Conservation (phyloP, 2,113 vertebrate species). For the Pseudopipra pipra region DNA sequence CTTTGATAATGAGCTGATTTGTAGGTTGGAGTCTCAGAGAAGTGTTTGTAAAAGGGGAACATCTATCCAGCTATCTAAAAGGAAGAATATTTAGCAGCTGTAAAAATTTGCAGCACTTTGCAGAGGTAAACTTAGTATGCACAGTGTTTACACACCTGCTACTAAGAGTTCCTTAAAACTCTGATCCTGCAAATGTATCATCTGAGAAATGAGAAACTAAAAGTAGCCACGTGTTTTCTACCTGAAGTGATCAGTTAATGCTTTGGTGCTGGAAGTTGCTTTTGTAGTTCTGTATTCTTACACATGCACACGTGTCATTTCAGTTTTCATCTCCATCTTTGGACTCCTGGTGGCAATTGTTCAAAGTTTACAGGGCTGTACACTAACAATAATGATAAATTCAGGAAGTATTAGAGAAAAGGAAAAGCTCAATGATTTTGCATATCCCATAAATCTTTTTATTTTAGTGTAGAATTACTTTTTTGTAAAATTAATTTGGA, state of each 20-base stretch:
- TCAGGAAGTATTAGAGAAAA: neutral
- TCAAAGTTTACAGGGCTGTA: neutral
- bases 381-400: neutral
- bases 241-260: neutral
- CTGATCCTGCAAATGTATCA: neutral
- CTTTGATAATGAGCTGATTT: neutral
- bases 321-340: neutral
- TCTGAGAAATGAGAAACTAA: neutral
- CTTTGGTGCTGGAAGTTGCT: neutral
- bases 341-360: neutral
- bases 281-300: neutral
- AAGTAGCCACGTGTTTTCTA: neutral
- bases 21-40: neutral
- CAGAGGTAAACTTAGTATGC: neutral
- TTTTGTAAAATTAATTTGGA: neutral
- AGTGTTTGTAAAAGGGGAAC: neutral
- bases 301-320: neutral
- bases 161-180: neutral
- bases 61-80: neutral
- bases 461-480: neutral
- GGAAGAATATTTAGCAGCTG: neutral
- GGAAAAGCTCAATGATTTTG: neutral
- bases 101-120: neutral
- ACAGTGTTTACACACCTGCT: fast-evolving
- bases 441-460: neutral